Evolutionary conservation across 2,113 vertebrate species (phyloP).

Genomic region (Brachypodius melanocephalos): DNA sequence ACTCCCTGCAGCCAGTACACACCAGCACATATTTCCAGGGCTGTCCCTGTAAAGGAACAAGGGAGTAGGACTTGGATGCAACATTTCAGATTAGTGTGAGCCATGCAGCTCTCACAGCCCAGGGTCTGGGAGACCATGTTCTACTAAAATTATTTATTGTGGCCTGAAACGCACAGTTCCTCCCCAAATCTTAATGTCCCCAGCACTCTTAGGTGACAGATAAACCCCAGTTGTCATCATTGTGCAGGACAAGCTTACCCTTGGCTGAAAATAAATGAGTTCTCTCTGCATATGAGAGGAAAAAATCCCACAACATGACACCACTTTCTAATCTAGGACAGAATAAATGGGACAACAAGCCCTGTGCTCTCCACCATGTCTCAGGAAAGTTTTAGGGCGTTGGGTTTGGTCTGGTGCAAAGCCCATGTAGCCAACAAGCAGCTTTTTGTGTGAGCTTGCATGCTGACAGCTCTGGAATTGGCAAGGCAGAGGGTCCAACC

Average conservation of each 20-base stretch:
- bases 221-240: background rate
- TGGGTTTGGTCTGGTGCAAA: background rate
- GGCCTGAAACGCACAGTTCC: background rate
- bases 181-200: background rate
- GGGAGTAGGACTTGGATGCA: background rate
- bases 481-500: background rate
- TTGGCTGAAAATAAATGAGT: background rate
- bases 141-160: background rate
- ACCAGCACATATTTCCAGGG: background rate
- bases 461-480: background rate
- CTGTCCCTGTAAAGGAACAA: background rate
- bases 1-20: background rate
- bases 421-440: background rate
- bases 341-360: background rate
- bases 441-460: background rate
- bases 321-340: background rate
- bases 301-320: background rate
- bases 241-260: background rate
- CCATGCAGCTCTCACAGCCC: background rate
- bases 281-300: background rate
- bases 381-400: background rate
- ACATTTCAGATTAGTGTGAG: background rate
- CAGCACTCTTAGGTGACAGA: accelerated
- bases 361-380: background rate
- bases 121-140: background rate